phyloP scores from a whole-genome alignment of 2,113 vertebrate genomes.

The Megaceryle maxima region DNA sequence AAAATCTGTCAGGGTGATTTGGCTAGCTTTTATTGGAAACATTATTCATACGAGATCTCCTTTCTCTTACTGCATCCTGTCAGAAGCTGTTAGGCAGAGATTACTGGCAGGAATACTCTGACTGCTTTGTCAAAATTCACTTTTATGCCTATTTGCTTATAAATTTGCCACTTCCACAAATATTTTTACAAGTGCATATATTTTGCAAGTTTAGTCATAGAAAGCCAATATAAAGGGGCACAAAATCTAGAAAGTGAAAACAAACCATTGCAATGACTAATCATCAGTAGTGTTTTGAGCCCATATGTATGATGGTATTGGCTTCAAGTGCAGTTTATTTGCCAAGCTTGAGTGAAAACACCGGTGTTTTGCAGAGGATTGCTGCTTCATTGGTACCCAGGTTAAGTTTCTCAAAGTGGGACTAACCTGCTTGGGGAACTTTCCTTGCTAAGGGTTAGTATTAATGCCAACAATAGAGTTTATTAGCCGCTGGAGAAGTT shows the following conservation, averaged over 20 bases:
- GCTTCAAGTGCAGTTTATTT: neutral
- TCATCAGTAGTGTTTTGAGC: neutral
- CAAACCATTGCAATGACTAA: neutral
- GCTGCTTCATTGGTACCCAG: neutral
- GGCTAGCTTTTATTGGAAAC: neutral
- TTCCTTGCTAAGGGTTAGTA: neutral
- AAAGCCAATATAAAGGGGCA: neutral
- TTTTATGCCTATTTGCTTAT: neutral
- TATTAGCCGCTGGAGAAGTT: conserved; percentile 18
- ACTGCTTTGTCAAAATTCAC: neutral
- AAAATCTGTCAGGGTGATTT: neutral
- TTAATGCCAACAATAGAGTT: neutral
- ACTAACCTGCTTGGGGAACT: neutral
- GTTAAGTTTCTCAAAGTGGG: neutral
- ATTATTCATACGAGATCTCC: neutral
- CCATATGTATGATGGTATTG: neutral
- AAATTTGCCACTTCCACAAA: neutral
- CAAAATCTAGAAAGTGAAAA: neutral
- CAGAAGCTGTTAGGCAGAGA: neutral
- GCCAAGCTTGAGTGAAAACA: neutral
- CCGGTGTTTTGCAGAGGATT: neutral
- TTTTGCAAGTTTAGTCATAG: neutral
- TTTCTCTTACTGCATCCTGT: conserved; percentile 7
- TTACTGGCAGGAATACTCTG: neutral
- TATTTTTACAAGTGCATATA: neutral